A percentile compares a stretch with the other conserved stretches of the same genome.
These are phyloP conservation scores for Phallusia fumigata DNA, from an alignment of 23 tunicate genomes.

Conservation along the genomic window DNA sequence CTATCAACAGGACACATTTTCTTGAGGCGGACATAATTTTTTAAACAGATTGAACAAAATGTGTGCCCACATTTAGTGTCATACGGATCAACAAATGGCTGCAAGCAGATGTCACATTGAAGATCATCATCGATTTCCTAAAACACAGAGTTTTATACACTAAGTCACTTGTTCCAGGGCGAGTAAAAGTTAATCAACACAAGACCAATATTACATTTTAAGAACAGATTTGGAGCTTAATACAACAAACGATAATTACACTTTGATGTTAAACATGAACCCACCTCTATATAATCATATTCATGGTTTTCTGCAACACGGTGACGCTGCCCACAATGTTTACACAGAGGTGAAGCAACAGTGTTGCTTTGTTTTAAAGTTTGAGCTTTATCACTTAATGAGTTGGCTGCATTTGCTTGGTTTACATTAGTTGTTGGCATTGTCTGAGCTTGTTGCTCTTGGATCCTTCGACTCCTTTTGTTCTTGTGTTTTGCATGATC, in stretches of 20 bases:
- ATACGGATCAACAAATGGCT: conserved; percentile 87
- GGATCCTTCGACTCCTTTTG: neutral
- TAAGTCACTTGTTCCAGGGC: neutral
- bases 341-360: conserved; percentile 61
- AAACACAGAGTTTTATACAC: neutral
- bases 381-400: neutral
- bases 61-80: conserved; percentile 90
- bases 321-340: conserved; percentile 71
- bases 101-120: conserved; percentile 90
- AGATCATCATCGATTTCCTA: conserved; percentile 91
- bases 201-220: too few species aligned
- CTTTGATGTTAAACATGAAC: neutral
- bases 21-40: conserved; percentile 63
- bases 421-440: neutral
- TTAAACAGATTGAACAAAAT: conserved; percentile 67
- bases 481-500: neutral
- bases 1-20: conserved; percentile 83
- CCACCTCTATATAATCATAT: conserved; percentile 77
- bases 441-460: neutral
- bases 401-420: neutral
- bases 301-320: conserved; percentile 82
- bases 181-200: too few species aligned
- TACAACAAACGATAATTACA: too few species aligned
- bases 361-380: neutral
- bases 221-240: too few species aligned